These are phyloP conservation scores for Brachirus orientalis DNA, from an alignment of 2,113 vertebrate species.

Conservation along the genomic window DNA sequence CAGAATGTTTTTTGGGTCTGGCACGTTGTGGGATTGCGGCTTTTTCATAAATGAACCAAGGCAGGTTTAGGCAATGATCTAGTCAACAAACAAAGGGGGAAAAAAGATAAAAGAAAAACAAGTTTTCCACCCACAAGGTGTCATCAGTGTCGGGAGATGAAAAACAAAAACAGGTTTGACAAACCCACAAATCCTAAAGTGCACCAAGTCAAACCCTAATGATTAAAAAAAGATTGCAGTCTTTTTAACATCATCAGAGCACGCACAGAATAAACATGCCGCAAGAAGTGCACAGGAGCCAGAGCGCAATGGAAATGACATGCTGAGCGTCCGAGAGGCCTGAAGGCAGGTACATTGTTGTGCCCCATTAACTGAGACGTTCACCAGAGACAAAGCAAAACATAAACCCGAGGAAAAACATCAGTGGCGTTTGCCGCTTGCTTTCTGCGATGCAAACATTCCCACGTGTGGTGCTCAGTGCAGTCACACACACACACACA, in stretches of 20 bases:
- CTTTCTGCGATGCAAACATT: conserved; percentile 25
- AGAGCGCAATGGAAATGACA: conserved; percentile 54
- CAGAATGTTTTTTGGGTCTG: background rate
- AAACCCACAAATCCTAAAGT: conserved; percentile 27
- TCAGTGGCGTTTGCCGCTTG: conserved; percentile 31
- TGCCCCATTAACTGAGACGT: conserved; percentile 50
- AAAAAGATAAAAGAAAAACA: conserved; percentile 22
- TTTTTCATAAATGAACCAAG: conserved; percentile 33
- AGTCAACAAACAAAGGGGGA: conserved; percentile 22
- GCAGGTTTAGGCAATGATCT: conserved; percentile 28
- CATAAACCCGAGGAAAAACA: conserved; percentile 20
- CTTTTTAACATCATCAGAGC: conserved; percentile 37
- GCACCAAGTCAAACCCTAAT: conserved; percentile 43
- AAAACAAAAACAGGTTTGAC: conserved; percentile 44
- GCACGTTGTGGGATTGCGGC: conserved; percentile 20
- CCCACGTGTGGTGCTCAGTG: conserved; percentile 32
- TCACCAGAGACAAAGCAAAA: conserved; percentile 21
- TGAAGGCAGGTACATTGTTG: conserved; percentile 51
- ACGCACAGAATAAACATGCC: conserved; percentile 60
- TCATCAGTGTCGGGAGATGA: conserved; percentile 3
- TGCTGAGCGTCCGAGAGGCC: conserved; percentile 41
- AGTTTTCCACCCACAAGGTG: conserved; percentile 8
- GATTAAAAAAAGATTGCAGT: conserved; percentile 52
- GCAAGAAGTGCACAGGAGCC: conserved; percentile 43
- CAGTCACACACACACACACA: conserved; percentile 3